A percentile compares a stretch with the other conserved stretches of the same genome.
These are phyloP conservation scores for Decapterus maruadsi DNA, from an alignment of 2,797 vertebrate species.

Conservation along the genomic window DNA sequence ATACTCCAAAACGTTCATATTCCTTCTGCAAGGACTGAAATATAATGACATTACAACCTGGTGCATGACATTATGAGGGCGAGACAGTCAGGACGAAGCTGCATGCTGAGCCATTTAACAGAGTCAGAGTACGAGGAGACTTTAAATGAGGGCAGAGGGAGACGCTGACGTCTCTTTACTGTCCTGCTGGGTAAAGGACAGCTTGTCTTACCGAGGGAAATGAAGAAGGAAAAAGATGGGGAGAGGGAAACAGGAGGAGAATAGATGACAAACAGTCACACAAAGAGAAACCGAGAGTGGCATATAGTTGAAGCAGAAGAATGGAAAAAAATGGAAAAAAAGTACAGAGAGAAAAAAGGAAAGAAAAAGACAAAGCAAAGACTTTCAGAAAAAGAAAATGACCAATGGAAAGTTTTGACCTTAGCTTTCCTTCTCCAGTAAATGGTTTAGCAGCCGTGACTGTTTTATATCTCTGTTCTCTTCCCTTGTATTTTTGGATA, in stretches of 20 bases:
- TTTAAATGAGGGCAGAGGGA: slow-evolving; percentile 31
- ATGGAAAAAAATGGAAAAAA: slow-evolving; percentile 4
- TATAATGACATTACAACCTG: slow-evolving; percentile 8
- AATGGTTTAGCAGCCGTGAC: slow-evolving; percentile 21
- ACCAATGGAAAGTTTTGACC: slow-evolving; percentile 43
- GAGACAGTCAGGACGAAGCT: not conserved
- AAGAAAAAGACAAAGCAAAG: not conserved
- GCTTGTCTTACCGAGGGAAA: slow-evolving; percentile 24
- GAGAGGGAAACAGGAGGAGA: not conserved
- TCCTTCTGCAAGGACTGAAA: not conserved
- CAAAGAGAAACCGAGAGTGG: not conserved
- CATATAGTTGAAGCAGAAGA: not conserved
- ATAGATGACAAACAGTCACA: not conserved
- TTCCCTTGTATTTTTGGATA: slow-evolving; percentile 4
- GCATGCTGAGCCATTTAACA: slow-evolving; percentile 4
- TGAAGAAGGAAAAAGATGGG: not conserved
- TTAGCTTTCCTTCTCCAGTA: not conserved
- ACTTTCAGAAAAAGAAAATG: slow-evolving; percentile 18
- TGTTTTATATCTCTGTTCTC: slow-evolving; percentile 36
- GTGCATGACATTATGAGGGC: slow-evolving; percentile 5
- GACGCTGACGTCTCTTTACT: slow-evolving; percentile 26
- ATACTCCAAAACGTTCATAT: not conserved
- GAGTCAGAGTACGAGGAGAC: slow-evolving; percentile 12
- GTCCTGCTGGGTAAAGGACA: slow-evolving; percentile 24
- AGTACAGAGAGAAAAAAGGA: not conserved